These are phyloP conservation scores for Cyclopterus lumpus DNA, from an alignment of 2,797 vertebrate genomes.

Conservation along the genomic window DNA sequence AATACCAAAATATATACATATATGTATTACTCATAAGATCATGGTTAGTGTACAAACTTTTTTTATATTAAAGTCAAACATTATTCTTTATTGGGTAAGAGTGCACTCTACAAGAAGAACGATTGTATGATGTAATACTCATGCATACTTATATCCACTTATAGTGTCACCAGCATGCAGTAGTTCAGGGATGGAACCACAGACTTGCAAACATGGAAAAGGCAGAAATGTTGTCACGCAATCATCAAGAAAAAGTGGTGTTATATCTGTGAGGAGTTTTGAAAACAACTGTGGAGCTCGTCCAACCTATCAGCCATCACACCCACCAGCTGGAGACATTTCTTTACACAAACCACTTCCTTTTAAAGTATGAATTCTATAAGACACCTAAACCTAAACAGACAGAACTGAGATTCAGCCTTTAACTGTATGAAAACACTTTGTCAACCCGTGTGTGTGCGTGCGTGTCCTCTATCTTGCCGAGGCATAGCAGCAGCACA, in stretches of 20 bases:
- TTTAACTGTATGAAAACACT: slow-evolving; percentile 28
- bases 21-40: neutral
- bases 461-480: slow-evolving; percentile 63
- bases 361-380: slow-evolving; percentile 20
- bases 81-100: neutral
- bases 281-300: neutral
- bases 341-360: slow-evolving; percentile 30
- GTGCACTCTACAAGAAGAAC: neutral
- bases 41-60: neutral
- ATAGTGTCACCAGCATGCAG: neutral
- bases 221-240: neutral
- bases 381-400: slow-evolving; percentile 43
- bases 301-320: neutral
- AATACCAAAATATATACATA: neutral
- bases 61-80: neutral
- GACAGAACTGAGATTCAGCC: slow-evolving; percentile 38
- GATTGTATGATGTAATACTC: neutral
- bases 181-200: neutral
- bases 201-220: neutral
- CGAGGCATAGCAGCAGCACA: slow-evolving; percentile 63
- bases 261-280: neutral
- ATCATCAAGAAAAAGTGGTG: neutral
- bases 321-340: neutral
- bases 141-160: neutral
- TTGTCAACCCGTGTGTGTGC: slow-evolving; percentile 38